These are phyloP conservation scores for Rhyacichthys aspro DNA, from an alignment of 2,797 vertebrate genomes.

Conservation along the genomic window DNA sequence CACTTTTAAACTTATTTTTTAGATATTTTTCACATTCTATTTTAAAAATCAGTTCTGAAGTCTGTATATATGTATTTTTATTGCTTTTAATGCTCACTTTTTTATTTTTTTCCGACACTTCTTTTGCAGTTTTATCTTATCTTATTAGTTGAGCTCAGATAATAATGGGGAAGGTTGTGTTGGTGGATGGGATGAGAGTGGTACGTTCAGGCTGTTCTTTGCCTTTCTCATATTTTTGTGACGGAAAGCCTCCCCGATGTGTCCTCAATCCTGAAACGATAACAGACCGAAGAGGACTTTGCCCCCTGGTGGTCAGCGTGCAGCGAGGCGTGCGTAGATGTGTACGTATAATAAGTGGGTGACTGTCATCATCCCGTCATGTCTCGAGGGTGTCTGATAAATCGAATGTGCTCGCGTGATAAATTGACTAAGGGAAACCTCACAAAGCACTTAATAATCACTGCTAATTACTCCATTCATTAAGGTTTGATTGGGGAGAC, in stretches of 20 bases:
- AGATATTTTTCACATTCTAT: too few relatives aligned
- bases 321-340: conserved; percentile 2
- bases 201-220: neutral
- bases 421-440: conserved; percentile 56
- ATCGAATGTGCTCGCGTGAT: conserved; percentile 60
- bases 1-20: too few relatives aligned
- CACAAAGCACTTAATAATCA: conserved; percentile 71
- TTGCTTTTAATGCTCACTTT: too few relatives aligned
- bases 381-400: conserved; percentile 53
- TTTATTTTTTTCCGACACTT: too few relatives aligned
- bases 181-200: too few relatives aligned
- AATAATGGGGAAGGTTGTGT: too few relatives aligned
- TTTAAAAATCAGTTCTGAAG: too few relatives aligned
- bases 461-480: conserved; percentile 72
- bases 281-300: conserved; percentile 22
- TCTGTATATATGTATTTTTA: too few relatives aligned
- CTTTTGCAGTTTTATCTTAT: too few relatives aligned
- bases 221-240: conserved; percentile 4
- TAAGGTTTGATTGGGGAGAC: conserved; percentile 59
- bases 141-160: too few relatives aligned
- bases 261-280: conserved; percentile 12
- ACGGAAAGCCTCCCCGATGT: conserved; percentile 4
- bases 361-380: conserved; percentile 46
- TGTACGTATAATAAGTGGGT: conserved; percentile 21
- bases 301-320: conserved; percentile 26